Percentiles rank a stretch among this genome's conserved stretches.
Evolutionary conservation across 2,888 invertebrate genomes (phyloP).

Genomic region (Resseliella maxima): DNA sequence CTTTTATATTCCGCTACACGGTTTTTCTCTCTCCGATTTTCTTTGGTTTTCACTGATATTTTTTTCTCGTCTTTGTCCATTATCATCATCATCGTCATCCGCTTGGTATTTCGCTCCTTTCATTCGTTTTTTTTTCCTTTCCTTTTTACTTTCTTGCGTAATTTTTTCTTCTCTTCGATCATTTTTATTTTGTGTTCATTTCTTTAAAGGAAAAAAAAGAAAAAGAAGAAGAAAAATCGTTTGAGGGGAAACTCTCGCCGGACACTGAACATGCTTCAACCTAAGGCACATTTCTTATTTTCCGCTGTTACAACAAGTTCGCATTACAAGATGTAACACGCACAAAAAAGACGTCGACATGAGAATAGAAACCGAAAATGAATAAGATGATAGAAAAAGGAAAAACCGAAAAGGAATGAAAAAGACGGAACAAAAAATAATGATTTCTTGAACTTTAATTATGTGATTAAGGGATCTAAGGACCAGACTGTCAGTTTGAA

Average conservation of each 20-base stretch:
- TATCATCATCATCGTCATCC: not conserved
- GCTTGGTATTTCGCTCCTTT: not conserved
- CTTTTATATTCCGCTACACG: not conserved
- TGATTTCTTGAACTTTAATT: conserved; percentile 36
- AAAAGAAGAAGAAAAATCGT: not conserved
- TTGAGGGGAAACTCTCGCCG: not conserved
- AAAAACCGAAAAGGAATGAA: not conserved
- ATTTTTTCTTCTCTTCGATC: not conserved
- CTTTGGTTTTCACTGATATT: not conserved
- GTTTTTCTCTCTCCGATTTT: not conserved
- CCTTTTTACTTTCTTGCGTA: not conserved
- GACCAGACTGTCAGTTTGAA: conserved; percentile 19
- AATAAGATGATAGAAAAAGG: not conserved
- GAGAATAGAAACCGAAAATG: no score
- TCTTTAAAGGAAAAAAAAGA: no score
- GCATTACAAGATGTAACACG: not conserved
- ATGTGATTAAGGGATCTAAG: conserved; percentile 42
- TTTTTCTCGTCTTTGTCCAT: not conserved
- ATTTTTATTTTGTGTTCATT: not conserved
- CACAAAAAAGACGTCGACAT: not conserved
- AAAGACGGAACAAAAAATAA: not conserved
- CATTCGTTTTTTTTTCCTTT: not conserved
- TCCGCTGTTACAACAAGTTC: not conserved
- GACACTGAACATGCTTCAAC: not conserved
- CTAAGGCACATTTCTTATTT: not conserved